Conservation (phyloP, 2,797 vertebrate genomes). For the Rhynchonycteris naso region DNA sequence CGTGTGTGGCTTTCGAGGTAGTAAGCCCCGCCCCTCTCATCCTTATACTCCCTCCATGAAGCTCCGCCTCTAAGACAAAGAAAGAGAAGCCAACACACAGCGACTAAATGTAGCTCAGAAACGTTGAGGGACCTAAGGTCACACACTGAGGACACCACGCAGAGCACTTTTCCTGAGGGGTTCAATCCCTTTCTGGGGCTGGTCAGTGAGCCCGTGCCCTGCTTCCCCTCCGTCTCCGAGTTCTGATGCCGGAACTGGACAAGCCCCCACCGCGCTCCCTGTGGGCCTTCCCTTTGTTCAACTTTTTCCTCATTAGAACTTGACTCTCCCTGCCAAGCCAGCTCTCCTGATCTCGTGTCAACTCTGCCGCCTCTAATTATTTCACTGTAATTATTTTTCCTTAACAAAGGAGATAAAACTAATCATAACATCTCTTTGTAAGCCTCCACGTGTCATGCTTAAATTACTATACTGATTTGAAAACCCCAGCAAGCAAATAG, state of each 20-base stretch:
- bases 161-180: not conserved
- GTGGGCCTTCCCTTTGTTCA: not conserved
- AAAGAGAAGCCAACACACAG: not conserved
- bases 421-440: constrained; percentile 75
- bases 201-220: not conserved
- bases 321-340: constrained; percentile 65
- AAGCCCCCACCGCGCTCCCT: not conserved
- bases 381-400: constrained; percentile 81
- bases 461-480: constrained; percentile 81
- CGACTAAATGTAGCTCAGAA: not conserved
- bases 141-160: not conserved
- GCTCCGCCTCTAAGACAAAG: not conserved
- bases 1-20: not conserved
- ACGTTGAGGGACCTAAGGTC: not conserved
- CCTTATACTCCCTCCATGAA: not conserved
- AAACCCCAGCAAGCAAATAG: constrained; percentile 80
- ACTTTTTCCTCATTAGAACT: constrained; percentile 55
- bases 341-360: constrained; percentile 68
- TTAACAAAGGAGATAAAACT: constrained; percentile 81
- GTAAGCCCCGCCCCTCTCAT: not conserved
- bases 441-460: constrained; percentile 72
- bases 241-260: not conserved
- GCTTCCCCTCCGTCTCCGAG: not conserved
- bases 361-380: constrained; percentile 72
- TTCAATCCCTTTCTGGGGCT: not conserved